Evolutionary conservation across 2,113 vertebrate species (phyloP).

Genomic region (Neolamprologus modestus): DNA sequence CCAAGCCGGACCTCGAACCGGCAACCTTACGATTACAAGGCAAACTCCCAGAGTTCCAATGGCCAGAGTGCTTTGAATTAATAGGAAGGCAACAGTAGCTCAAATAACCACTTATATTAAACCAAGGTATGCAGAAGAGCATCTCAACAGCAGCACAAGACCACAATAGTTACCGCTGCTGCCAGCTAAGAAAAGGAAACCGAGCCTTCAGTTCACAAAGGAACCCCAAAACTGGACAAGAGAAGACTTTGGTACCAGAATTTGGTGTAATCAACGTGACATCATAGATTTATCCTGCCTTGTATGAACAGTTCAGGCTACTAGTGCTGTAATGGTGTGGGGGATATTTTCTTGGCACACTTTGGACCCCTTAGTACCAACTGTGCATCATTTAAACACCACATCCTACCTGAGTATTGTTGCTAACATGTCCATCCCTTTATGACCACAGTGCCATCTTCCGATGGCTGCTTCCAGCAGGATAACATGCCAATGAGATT

Average conservation of each 20-base stretch:
- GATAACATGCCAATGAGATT: background rate
- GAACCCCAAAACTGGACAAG: background rate
- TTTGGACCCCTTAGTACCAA: background rate
- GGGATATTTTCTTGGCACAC: background rate
- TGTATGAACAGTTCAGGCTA: background rate
- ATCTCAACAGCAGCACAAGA: background rate
- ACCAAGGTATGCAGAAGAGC: background rate
- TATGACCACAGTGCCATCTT: background rate
- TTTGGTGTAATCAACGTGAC: background rate
- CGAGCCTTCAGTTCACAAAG: background rate
- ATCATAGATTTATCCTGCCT: background rate
- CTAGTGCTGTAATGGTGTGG: background rate
- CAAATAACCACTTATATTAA: background rate
- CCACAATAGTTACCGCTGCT: background rate
- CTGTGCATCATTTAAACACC: background rate
- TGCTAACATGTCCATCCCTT: background rate
- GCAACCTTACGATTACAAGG: background rate
- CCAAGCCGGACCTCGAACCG: fast-evolving
- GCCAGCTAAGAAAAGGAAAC: background rate
- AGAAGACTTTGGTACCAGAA: background rate
- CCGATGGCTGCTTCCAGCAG: background rate
- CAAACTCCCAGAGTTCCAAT: background rate
- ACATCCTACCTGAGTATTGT: background rate
- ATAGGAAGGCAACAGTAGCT: background rate
- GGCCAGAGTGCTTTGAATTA: background rate